These are phyloP conservation scores for Dermatemys mawii DNA, from an alignment of 2,113 vertebrate genomes.

Conservation along the genomic window DNA sequence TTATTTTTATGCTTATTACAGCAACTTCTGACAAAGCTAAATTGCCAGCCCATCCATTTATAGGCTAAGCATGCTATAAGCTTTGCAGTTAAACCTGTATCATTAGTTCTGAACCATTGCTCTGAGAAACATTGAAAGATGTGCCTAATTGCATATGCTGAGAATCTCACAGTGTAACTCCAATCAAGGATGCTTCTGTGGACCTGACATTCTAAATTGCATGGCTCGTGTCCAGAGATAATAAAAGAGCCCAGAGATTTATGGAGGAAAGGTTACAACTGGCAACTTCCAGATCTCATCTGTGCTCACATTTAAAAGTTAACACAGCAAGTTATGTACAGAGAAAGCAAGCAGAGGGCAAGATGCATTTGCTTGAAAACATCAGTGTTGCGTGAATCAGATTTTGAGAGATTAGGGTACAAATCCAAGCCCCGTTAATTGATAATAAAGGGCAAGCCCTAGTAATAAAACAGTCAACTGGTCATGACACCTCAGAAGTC, in stretches of 20 bases:
- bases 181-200: not conserved
- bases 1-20: conserved; percentile 4
- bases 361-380: not conserved
- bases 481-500: not conserved
- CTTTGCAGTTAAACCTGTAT: not conserved
- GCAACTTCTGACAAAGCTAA: not conserved
- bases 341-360: accelerated
- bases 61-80: not conserved
- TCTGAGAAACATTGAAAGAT: not conserved
- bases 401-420: not conserved
- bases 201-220: not conserved
- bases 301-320: not conserved
- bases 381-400: not conserved
- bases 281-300: not conserved
- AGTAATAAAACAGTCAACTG: not conserved
- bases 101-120: conserved; percentile 12
- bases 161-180: not conserved
- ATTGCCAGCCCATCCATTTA: not conserved
- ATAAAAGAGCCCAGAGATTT: not conserved
- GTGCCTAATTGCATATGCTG: accelerated
- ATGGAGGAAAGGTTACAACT: not conserved
- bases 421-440: conserved; percentile 30
- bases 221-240: not conserved
- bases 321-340: not conserved
- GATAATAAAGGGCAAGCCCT: not conserved